A percentile compares a stretch with the other conserved stretches of the same genome.
These are phyloP conservation scores for Lepilemur ruficaudatus DNA, from an alignment of 2,797 vertebrate species.

Conservation along the genomic window DNA sequence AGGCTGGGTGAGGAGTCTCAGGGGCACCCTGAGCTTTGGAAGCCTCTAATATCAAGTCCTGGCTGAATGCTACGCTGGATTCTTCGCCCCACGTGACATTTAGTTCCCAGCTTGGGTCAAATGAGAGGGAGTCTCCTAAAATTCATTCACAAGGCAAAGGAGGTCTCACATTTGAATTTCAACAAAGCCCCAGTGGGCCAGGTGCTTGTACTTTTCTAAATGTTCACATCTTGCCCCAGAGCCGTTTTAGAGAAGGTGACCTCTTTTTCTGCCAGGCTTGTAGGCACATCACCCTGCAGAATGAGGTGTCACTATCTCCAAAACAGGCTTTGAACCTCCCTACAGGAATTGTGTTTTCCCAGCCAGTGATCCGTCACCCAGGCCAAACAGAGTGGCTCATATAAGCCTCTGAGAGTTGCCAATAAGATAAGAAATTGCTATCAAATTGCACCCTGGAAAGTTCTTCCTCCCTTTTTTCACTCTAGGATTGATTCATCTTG, in stretches of 20 bases:
- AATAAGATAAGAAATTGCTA: conserved; percentile 68
- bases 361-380: conserved; percentile 34
- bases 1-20: background rate
- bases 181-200: background rate
- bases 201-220: background rate
- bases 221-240: background rate
- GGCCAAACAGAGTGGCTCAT: conserved; percentile 64
- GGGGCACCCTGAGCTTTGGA: background rate
- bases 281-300: background rate
- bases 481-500: conserved; percentile 58
- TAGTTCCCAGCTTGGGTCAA: background rate
- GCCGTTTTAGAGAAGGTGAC: background rate
- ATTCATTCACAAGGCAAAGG: background rate
- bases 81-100: background rate
- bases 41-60: background rate
- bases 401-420: conserved; percentile 51
- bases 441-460: conserved; percentile 52
- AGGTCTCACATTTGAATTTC: background rate
- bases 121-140: background rate
- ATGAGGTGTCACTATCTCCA: background rate
- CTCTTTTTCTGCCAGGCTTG: background rate
- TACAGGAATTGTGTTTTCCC: conserved; percentile 17
- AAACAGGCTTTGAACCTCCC: background rate
- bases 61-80: background rate
- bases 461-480: conserved; percentile 43